Evolutionary conservation across 2,888 invertebrate genomes (phyloP), one percentile per base, ranked within the genome.

Genomic region (Camptogramma bilineatum): DNA sequence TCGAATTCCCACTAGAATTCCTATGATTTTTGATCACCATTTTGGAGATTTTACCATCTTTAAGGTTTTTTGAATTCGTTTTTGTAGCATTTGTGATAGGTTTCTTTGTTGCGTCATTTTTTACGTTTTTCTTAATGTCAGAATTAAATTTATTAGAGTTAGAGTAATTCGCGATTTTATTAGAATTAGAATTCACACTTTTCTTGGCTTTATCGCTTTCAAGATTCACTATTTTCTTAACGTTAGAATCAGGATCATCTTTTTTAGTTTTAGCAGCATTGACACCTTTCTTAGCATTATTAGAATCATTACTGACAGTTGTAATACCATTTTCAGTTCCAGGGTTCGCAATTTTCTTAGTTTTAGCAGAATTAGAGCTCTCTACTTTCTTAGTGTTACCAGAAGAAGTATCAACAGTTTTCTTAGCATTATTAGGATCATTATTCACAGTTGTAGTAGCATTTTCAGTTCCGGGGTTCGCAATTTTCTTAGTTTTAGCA

Each of bases 1-100:
- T 60, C 0, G n/a, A 8, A 48, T 47, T 63, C 18, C 53, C 48
- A 5, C 19, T 0, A 8, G 62, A 56, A 42, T 39, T 52, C 28
- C 62, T 59, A 13, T 64, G 64, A n/a, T 42, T 64, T 21, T 54
- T 47, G 4, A 64, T 53, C 24, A 50, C 31, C 4, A 44, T 57
- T 60, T 51, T 60, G 10, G 21, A 18, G 52, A 51, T 59, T 47
- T 50, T 42, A 1, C 42, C 19, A 44, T 44, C 52, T 55, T 46
- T 50, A 7, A 28, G 1, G 42, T 59, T 64, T 19, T 62, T 66
- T 13, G 50, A 2, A 1, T 39, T 57, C 7, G 17, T 42, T n/a
- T 28, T 16, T 16, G 42, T 1, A 4, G 13, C 5, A 16, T 42
- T 42, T 10, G 42, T n/a, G 4, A 42, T n/a, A n/a, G n/a, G n/a